phyloP scores from a whole-genome alignment of 2,888 invertebrate species.

The Stenoptilia bipunctidactyla region DNA sequence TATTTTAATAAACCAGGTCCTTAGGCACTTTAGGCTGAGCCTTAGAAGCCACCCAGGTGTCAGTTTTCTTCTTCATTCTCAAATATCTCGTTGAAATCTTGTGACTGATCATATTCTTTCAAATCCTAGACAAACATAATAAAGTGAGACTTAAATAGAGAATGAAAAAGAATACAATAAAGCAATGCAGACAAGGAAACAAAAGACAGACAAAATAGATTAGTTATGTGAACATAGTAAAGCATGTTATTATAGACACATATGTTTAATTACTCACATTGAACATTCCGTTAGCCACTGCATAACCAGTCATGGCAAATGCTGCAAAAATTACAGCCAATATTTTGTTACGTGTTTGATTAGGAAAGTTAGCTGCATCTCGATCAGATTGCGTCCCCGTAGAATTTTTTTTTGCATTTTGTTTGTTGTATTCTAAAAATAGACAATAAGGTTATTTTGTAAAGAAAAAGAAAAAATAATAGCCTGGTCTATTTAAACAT shows the following conservation, averaged over 20 bases:
- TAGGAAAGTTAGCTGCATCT: slow-evolving; percentile 73
- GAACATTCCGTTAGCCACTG: slow-evolving; percentile 76
- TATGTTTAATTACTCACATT: slow-evolving; percentile 51
- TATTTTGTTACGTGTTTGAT: slow-evolving; percentile 77
- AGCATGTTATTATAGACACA: background rate
- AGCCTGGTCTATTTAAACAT: too few species aligned
- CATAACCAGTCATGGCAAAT: slow-evolving; percentile 80
- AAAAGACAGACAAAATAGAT: background rate
- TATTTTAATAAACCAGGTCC: too few species aligned
- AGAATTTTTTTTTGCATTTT: slow-evolving; percentile 49
- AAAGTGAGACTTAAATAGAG: slow-evolving; percentile 28
- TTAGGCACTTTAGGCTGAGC: too few species aligned
- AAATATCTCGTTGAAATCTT: slow-evolving; percentile 64
- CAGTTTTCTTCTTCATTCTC: slow-evolving; percentile 66
- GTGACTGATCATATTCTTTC: slow-evolving; percentile 57
- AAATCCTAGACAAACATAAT: slow-evolving; percentile 50
- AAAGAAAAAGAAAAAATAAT: too few species aligned
- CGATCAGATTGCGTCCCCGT: slow-evolving; percentile 64
- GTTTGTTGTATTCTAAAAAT: slow-evolving; percentile 48
- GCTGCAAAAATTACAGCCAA: slow-evolving; percentile 76
- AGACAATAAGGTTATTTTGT: too few species aligned
- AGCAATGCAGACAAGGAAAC: slow-evolving; percentile 1
- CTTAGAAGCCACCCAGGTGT: slow-evolving; percentile 16
- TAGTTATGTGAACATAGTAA: background rate
- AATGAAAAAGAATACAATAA: slow-evolving; percentile 54